Evolutionary conservation across 2,797 vertebrate species (phyloP).

Genomic region (Phoebastria nigripes): DNA sequence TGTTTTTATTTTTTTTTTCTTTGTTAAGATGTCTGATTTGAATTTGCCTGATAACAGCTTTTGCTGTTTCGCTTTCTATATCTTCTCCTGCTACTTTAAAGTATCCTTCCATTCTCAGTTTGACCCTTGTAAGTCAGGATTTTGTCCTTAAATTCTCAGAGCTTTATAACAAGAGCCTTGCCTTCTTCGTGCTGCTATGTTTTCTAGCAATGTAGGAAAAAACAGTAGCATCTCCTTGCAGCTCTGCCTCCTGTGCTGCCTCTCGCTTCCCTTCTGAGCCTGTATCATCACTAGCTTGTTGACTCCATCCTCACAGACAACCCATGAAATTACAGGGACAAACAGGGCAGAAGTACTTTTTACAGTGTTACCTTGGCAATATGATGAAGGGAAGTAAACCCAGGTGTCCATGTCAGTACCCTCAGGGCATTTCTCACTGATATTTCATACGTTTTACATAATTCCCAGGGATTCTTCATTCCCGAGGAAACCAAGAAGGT

Average conservation of each 20-base stretch:
- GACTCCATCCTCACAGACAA: neutral
- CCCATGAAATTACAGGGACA: neutral
- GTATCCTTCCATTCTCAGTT: neutral
- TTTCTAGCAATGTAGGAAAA: neutral
- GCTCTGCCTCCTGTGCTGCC: neutral
- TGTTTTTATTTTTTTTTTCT: neutral
- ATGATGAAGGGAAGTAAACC: neutral
- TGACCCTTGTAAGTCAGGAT: neutral
- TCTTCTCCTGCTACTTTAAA: neutral
- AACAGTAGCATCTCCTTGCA: neutral
- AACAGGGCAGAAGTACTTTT: neutral
- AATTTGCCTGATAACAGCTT: neutral
- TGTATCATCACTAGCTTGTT: neutral
- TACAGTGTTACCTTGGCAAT: neutral
- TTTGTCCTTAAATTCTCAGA: neutral
- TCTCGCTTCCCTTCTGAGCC: neutral
- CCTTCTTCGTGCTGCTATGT: neutral
- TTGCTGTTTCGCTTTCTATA: neutral
- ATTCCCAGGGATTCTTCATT: neutral
- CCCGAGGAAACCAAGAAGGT: neutral
- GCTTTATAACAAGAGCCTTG: neutral
- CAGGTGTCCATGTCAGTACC: neutral
- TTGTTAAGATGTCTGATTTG: neutral
- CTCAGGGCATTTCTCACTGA: neutral
- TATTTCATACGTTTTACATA: neutral